A percentile compares a stretch with the other conserved stretches of the same genome.
Evolutionary conservation across 2,113 vertebrate species (phyloP).

Genomic region (Nesogale talazaci): DNA sequence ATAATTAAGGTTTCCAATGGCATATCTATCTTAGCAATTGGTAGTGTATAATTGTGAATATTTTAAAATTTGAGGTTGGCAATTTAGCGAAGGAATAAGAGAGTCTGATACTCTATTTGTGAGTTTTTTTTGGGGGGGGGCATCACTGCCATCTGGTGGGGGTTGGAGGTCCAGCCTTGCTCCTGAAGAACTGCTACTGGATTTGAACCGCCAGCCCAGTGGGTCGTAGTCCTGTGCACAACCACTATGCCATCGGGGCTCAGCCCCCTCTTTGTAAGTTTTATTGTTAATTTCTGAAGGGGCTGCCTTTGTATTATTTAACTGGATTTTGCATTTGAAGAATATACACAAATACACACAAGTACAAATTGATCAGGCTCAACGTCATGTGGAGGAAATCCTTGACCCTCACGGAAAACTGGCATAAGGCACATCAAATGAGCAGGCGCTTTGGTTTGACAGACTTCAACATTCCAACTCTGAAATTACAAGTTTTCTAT

Average conservation of each 20-base stretch:
- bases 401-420: not conserved
- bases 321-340: conserved; percentile 8
- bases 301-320: not conserved
- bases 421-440: conserved; percentile 57
- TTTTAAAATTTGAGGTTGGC: not conserved
- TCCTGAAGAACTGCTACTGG: no score
- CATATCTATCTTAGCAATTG: not conserved
- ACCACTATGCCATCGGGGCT: no score
- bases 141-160: no score
- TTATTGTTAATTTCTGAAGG: not conserved
- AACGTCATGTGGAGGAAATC: not conserved
- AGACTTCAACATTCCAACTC: not conserved
- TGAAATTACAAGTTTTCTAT: conserved; percentile 20
- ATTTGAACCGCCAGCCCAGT: no score
- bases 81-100: not conserved
- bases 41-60: not conserved
- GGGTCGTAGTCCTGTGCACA: no score
- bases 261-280: not conserved
- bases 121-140: no score
- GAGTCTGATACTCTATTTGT: not conserved
- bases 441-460: conserved; percentile 35
- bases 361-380: not conserved
- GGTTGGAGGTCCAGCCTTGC: no score
- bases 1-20: not conserved
- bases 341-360: not conserved